Evolutionary conservation across 1,140 invertebrate species (phyloP).

Genomic region (Formica selysi): DNA sequence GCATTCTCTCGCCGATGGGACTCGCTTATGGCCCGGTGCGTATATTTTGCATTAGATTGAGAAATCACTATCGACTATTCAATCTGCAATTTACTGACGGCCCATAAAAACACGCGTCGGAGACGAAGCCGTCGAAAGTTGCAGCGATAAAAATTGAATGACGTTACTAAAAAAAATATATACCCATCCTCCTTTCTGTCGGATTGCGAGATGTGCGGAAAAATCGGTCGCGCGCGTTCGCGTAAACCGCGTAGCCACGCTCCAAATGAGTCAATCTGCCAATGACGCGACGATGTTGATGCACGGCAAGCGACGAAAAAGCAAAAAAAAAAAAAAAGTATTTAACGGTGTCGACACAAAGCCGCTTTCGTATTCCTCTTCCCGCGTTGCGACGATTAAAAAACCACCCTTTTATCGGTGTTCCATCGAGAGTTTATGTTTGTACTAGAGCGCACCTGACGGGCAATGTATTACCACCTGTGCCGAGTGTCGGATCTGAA

Average conservation of each 20-base stretch:
- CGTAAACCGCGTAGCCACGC: constrained; percentile 10
- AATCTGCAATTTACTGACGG: constrained; percentile 62
- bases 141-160: constrained; percentile 58
- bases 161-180: constrained; percentile 51
- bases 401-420: constrained; percentile 73
- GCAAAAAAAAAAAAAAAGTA: constrained; percentile 32
- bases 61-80: constrained; percentile 66
- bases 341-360: constrained; percentile 22
- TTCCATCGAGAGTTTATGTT: constrained; percentile 49
- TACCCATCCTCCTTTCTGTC: neutral
- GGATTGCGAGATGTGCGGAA: constrained; percentile 15
- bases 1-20: constrained; percentile 30
- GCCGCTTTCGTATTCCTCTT: neutral
- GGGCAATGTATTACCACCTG: constrained; percentile 72
- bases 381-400: constrained; percentile 66
- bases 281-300: constrained; percentile 63
- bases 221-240: constrained; percentile 28
- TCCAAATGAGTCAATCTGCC: constrained; percentile 67
- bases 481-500: constrained; percentile 65
- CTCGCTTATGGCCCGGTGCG: neutral
- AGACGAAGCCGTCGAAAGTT: constrained; percentile 44
- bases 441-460: constrained; percentile 75
- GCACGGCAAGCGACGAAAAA: constrained; percentile 40
- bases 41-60: constrained; percentile 52
- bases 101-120: constrained; percentile 58